phyloP scores from a whole-genome alignment of 2,888 invertebrate genomes.

The Lymantria monacha region DNA sequence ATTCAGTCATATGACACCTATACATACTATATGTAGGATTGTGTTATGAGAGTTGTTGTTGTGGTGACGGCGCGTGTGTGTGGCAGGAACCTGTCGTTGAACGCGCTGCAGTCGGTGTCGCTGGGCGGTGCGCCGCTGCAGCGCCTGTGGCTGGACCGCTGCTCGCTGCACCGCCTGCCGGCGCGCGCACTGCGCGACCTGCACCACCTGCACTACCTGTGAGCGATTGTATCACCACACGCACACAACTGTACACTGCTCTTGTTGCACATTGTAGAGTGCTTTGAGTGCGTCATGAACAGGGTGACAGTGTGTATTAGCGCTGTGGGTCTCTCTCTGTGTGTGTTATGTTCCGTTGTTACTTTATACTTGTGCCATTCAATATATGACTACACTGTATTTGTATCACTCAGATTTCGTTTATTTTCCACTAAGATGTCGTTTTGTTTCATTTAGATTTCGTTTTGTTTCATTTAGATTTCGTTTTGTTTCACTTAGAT shows the following conservation, averaged over 20 bases:
- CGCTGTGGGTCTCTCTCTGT: too few species aligned
- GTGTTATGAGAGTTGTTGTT: neutral
- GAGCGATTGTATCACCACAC: slow-evolving; percentile 36
- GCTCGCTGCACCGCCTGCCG: slow-evolving; percentile 81
- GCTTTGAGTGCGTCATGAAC: too few species aligned
- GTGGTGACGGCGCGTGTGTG: neutral
- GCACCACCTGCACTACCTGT: slow-evolving; percentile 82
- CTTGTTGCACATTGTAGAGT: neutral
- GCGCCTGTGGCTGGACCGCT: slow-evolving; percentile 85
- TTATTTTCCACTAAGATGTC: too few species aligned
- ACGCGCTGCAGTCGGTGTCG: slow-evolving; percentile 87
- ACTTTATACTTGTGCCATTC: too few species aligned
- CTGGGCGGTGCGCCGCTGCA: slow-evolving; percentile 83
- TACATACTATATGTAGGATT: too few species aligned
- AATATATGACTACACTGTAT: too few species aligned
- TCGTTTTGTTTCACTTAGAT: too few species aligned
- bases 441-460: too few species aligned
- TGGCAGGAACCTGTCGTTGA: slow-evolving; percentile 88
- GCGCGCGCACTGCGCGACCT: slow-evolving; percentile 76
- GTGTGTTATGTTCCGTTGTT: neutral
- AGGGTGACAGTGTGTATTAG: too few species aligned
- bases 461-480: too few species aligned
- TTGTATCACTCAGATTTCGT: too few species aligned
- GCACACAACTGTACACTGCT: neutral
- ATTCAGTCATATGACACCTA: too few species aligned